phyloP scores from a whole-genome alignment of 2,888 invertebrate genomes.

The Tenthredo notha region DNA sequence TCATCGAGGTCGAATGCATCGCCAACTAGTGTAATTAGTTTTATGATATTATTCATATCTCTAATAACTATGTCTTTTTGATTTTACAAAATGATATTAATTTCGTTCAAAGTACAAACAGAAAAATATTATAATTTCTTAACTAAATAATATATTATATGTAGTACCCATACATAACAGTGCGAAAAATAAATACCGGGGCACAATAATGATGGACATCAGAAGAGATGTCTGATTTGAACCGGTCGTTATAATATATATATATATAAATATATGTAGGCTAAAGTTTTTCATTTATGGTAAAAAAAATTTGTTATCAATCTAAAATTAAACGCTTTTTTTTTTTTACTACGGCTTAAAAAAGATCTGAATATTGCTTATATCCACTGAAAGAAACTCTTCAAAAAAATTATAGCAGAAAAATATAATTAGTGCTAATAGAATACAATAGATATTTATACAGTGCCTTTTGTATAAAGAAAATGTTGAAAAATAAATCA shows the following conservation, averaged over 20 bases:
- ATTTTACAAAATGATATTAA: not conserved
- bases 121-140: not conserved
- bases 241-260: too few species aligned
- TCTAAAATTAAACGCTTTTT: not conserved
- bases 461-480: too few species aligned
- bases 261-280: too few species aligned
- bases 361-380: not conserved
- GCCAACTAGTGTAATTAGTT: not conserved
- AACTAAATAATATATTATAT: not conserved
- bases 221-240: too few species aligned
- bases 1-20: not conserved
- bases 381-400: not conserved
- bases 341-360: not conserved
- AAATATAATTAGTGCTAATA: not conserved
- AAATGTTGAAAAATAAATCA: too few species aligned
- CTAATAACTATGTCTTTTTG: not conserved
- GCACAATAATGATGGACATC: too few species aligned
- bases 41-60: not conserved
- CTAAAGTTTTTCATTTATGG: not conserved
- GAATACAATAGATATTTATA: too few species aligned
- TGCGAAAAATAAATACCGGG: too few species aligned
- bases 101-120: not conserved
- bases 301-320: not conserved
- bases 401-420: not conserved
- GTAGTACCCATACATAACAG: not conserved